Evolutionary conservation across 2,113 vertebrate species (phyloP), one percentile per base, ranked within the genome.

Genomic region (Todiramphus chloris): DNA sequence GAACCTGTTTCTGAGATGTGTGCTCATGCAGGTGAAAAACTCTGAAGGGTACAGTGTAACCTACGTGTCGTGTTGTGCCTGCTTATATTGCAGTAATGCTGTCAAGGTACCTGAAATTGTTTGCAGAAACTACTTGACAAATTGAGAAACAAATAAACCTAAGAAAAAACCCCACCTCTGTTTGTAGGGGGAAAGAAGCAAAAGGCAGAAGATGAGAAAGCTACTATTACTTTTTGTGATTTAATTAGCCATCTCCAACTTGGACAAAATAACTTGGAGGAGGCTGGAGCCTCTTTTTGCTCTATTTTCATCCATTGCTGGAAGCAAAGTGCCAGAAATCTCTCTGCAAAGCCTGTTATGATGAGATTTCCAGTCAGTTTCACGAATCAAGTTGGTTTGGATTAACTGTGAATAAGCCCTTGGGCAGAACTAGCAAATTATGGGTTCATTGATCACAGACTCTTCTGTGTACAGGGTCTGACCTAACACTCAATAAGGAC

Each of bases 321-420:
- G 48, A 94, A 94, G 85, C 16, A 89, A 90, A 89, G 35, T 94
- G 66, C 76, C 73, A 93, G 69, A 96, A 91, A 87, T 87, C 53
- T 91, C 89, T 75, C 58, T 89, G 69, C 70, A 95, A 94, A 89
- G 19, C 44, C 53, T 87, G 13, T 87, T 92, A 81, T 93, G 89
- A 89, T 84, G 89, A 87, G 83, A 84, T 92, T 96, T 94, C 94
- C 74, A 93, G 83, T 51, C 77, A 92, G 86, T 92, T 95, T 87
- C 63, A 55, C 89, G 86, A 92, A 92, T 94, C 87, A 94, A 76
- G 59, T 50, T 84, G 50, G 62, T 92, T 89, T 94, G 83, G 83
- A 87, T 95, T 89, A 93, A 69, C 73, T 82, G 62, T 87, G 89
- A 87, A 73, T 89, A 87, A 94, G 41, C 86, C 76, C 74, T 76